Evolutionary conservation across 2,113 vertebrate genomes (phyloP).

Genomic region (Tinamus guttatus): DNA sequence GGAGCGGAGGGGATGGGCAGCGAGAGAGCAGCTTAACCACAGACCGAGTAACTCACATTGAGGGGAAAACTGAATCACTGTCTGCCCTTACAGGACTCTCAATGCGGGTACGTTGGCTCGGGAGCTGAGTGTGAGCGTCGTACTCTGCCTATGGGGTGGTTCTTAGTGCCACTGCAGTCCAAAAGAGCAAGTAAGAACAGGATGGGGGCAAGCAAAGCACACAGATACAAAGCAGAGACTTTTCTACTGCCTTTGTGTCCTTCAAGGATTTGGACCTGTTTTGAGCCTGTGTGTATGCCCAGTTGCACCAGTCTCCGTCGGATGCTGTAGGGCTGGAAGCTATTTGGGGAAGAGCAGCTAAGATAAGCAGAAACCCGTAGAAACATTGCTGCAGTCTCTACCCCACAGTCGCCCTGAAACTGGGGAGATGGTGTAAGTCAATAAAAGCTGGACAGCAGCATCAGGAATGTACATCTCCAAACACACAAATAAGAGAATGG

Average conservation of each 20-base stretch:
- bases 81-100: not conserved
- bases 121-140: not conserved
- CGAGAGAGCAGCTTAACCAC: accelerated
- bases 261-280: accelerated
- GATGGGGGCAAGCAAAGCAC: not conserved
- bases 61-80: not conserved
- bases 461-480: not conserved
- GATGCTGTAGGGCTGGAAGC: not conserved
- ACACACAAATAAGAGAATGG: not conserved
- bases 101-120: not conserved
- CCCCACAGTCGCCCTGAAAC: not conserved
- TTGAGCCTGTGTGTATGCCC: not conserved
- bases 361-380: not conserved
- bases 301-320: not conserved
- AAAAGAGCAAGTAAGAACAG: not conserved
- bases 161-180: accelerated
- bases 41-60: not conserved
- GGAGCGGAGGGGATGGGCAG: not conserved
- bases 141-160: not conserved
- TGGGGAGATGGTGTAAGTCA: not conserved
- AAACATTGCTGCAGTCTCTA: not conserved
- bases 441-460: accelerated
- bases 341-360: not conserved
- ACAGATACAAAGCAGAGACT: not conserved
- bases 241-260: not conserved